Evolutionary conservation across 2,888 invertebrate genomes (phyloP).

Genomic region (Dendrolimus pini): DNA sequence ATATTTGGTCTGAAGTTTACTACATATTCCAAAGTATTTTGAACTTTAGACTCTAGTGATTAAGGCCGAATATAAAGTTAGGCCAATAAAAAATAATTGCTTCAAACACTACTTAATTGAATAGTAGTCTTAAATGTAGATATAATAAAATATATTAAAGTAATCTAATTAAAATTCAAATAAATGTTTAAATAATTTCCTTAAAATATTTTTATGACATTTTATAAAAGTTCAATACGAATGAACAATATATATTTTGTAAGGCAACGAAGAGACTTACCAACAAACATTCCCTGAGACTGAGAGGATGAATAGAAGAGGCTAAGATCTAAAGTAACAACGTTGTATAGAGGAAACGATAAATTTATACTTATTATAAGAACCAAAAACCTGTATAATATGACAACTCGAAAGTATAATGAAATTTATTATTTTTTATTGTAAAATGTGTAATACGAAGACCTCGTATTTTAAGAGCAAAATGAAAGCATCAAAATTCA

Average conservation of each 20-base stretch:
- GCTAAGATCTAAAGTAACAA: conserved; percentile 47
- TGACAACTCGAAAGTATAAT: conserved; percentile 24
- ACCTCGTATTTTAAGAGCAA: conserved; percentile 22
- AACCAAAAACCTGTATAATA: conserved; percentile 24
- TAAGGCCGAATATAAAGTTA: conserved; percentile 32
- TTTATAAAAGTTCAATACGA: conserved; percentile 50
- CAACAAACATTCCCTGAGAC: conserved; percentile 75
- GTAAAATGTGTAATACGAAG: conserved; percentile 30
- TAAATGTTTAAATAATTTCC: conserved; percentile 40
- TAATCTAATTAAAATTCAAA: conserved; percentile 20
- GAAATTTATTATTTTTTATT: conserved; percentile 10
- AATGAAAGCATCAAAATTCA: conserved; percentile 21
- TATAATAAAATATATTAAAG: conserved; percentile 27
- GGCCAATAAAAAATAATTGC: conserved; percentile 41
- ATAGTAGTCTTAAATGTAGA: conserved; percentile 28
- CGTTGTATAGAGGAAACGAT: conserved; percentile 23
- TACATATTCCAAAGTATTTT: conserved; percentile 34
- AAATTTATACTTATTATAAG: conserved; percentile 41
- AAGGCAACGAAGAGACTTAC: conserved; percentile 75
- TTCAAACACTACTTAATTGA: conserved; percentile 49
- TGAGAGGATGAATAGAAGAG: conserved; percentile 59
- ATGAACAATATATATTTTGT: conserved; percentile 58
- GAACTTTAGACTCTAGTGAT: conserved; percentile 23
- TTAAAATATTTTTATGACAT: conserved; percentile 65
- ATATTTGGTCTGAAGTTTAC: conserved; percentile 17